Evolutionary conservation across 1,140 invertebrate species (phyloP).

Genomic region (Sarcophaga peregrina): DNA sequence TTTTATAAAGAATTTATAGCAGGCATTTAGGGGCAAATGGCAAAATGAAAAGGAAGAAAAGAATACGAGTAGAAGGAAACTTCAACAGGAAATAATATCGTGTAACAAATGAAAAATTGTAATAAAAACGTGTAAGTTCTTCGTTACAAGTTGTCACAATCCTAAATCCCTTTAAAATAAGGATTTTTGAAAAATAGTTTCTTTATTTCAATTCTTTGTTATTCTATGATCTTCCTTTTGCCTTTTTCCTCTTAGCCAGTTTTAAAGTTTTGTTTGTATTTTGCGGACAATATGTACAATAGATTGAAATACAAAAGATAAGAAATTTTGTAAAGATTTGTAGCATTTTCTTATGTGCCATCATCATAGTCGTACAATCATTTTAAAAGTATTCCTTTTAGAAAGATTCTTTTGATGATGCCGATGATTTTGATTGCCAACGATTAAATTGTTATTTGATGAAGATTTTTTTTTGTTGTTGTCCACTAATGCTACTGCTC

Average conservation of each 20-base stretch:
- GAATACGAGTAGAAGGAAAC: background rate
- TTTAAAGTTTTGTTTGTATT: background rate
- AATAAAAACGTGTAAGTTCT: slow-evolving; percentile 18
- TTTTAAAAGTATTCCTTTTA: too few species aligned
- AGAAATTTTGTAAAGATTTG: slow-evolving; percentile 8
- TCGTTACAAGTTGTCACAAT: slow-evolving; percentile 7
- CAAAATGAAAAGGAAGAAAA: background rate
- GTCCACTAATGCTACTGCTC: too few species aligned
- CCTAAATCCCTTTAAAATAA: background rate
- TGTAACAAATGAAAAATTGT: background rate
- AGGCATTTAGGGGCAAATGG: background rate
- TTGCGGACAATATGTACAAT: background rate
- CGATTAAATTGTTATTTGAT: slow-evolving; percentile 41
- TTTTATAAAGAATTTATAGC: background rate
- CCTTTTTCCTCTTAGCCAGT: background rate
- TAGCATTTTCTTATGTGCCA: too few species aligned
- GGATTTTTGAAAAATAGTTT: background rate
- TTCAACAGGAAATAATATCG: too few species aligned
- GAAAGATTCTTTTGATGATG: too few species aligned
- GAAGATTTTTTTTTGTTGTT: slow-evolving; percentile 10
- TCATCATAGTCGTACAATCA: too few species aligned
- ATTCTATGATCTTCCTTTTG: background rate
- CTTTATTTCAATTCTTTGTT: background rate
- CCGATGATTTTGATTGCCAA: background rate
- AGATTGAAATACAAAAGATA: background rate